A percentile compares a stretch with the other conserved stretches of the same genome.
Conservation (phyloP, 2,113 vertebrate species). For the Meriones unguiculatus region DNA sequence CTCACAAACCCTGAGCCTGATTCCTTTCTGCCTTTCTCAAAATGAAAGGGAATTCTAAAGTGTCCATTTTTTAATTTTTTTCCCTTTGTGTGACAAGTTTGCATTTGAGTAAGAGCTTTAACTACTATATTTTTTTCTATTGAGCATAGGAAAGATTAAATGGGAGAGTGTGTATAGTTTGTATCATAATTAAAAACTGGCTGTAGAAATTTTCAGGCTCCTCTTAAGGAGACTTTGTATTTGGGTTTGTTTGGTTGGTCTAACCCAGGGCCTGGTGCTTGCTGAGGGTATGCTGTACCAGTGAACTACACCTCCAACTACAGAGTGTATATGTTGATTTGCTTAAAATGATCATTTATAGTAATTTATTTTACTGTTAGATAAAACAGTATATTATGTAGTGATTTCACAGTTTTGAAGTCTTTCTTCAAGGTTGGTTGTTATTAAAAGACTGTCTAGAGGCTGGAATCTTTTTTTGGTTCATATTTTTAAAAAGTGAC, state of each 20-base stretch:
- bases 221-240: background rate
- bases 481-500: conserved; percentile 6
- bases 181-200: background rate
- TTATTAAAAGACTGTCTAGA: conserved; percentile 47
- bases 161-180: background rate
- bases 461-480: conserved; percentile 40
- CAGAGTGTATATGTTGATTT: conserved; percentile 18
- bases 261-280: background rate
- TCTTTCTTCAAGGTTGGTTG: background rate
- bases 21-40: conserved; percentile 26
- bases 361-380: conserved; percentile 30
- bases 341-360: conserved; percentile 39
- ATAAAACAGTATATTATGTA: conserved; percentile 28
- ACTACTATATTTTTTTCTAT: background rate
- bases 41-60: conserved; percentile 25
- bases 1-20: background rate
- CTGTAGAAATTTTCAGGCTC: conserved; percentile 8
- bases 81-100: background rate
- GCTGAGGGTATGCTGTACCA: background rate
- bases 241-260: background rate
- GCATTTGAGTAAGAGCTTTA: conserved; percentile 20
- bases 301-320: background rate
- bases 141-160: background rate
- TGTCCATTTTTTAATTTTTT: conserved; percentile 28
- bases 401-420: background rate